A percentile compares a stretch with the other conserved stretches of the same genome.
phyloP scores from a whole-genome alignment of 2,113 vertebrate genomes.

The Speoplatyrhinus poulsoni region DNA sequence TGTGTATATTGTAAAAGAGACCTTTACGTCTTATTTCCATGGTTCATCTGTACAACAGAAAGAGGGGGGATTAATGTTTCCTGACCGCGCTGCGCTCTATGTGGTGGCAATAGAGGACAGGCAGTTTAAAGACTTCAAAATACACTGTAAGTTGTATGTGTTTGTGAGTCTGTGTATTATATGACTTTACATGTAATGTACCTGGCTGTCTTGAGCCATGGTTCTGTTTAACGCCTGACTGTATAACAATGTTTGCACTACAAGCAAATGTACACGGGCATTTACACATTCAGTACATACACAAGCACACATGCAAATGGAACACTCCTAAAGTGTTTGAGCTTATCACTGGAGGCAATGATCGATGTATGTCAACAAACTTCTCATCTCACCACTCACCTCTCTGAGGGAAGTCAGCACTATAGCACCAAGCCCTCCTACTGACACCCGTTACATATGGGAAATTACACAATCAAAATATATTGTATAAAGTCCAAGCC shows the following conservation, averaged over 20 bases:
- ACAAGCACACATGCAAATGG: slow-evolving; percentile 10
- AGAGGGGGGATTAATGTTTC: slow-evolving; percentile 98
- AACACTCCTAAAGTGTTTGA: slow-evolving; percentile 29
- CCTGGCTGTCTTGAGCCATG: background rate
- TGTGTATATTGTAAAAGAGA: slow-evolving; percentile 14
- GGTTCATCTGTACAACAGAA: slow-evolving; percentile 89
- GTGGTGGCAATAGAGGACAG: slow-evolving; percentile 97
- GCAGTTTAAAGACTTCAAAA: slow-evolving; percentile 99
- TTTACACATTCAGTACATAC: slow-evolving; percentile 12
- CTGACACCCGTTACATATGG: slow-evolving; percentile 29
- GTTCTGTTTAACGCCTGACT: slow-evolving; percentile 5
- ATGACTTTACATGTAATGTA: background rate
- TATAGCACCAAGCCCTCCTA: slow-evolving; percentile 23
- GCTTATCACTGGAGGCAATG: slow-evolving; percentile 27
- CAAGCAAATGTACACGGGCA: background rate
- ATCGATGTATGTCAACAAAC: slow-evolving; percentile 52
- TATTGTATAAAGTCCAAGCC: slow-evolving; percentile 10
- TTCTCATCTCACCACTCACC: slow-evolving; percentile 45
- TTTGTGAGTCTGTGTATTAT: slow-evolving; percentile 5
- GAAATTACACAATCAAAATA: slow-evolving; percentile 37
- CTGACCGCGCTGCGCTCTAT: slow-evolving; percentile 95
- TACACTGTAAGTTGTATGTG: slow-evolving; percentile 87
- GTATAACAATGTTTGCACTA: background rate
- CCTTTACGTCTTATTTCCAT: slow-evolving; percentile 50
- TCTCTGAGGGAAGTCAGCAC: slow-evolving; percentile 34